A percentile compares a stretch with the other conserved stretches of the same genome.
Conservation (phyloP, 2,113 vertebrate species). For the Poeciliopsis occidentalis region DNA sequence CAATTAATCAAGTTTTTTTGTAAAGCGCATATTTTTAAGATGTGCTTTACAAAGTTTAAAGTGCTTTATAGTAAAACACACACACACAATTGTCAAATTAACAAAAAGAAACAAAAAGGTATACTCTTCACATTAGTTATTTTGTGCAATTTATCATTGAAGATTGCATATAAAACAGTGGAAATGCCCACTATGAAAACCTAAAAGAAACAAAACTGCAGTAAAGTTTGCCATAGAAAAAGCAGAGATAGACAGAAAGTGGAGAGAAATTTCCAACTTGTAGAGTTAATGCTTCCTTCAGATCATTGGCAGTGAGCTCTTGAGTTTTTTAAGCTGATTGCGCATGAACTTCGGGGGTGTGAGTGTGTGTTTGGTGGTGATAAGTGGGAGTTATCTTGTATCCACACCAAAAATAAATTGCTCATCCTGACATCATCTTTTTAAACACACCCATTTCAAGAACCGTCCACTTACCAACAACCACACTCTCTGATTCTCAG, state of each 20-base stretch:
- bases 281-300: neutral
- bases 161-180: no score
- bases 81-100: no score
- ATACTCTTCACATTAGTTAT: neutral
- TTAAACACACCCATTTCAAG: conserved; percentile 3
- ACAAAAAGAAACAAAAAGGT: neutral
- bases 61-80: no score
- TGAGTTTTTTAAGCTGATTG: neutral
- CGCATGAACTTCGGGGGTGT: neutral
- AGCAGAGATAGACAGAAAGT: neutral
- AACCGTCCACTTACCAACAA: neutral
- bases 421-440: neutral
- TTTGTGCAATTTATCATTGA: neutral
- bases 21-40: no score
- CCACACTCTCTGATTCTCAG: conserved; percentile 7
- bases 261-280: neutral
- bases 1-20: no score
- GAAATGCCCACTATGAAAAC: neutral
- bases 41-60: no score
- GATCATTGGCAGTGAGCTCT: neutral
- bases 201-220: neutral
- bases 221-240: neutral
- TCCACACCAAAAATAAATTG: neutral
- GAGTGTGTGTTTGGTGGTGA: neutral
- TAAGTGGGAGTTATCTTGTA: neutral